Evolutionary conservation across 2,888 invertebrate genomes (phyloP).

Genomic region (Brassicogethes aeneus): DNA sequence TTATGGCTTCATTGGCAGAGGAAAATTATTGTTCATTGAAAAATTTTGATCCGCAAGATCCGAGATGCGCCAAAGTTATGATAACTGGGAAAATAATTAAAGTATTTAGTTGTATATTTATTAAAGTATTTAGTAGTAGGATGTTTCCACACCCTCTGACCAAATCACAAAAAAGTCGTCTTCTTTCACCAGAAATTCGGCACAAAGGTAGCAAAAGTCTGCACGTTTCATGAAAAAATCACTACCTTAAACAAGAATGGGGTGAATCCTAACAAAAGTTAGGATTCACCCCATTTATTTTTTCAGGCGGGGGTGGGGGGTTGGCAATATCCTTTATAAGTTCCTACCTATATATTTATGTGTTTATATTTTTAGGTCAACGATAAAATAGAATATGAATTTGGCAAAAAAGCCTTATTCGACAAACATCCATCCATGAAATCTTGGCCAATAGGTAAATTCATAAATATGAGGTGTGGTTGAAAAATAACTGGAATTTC

Average conservation of each 20-base stretch:
- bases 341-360: background rate
- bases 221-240: no score
- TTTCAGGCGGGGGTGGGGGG: no score
- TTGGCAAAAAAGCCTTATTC: conserved; percentile 47
- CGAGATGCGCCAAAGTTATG: conserved; percentile 64
- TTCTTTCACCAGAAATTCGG: conserved; percentile 1
- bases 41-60: conserved; percentile 64
- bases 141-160: no score
- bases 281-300: no score
- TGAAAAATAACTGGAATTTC: no score
- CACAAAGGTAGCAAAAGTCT: no score
- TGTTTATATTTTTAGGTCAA: no score
- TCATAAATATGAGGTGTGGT: no score
- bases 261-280: no score
- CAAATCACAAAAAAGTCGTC: conserved; percentile 1
- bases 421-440: conserved; percentile 63
- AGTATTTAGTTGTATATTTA: conserved; percentile 45
- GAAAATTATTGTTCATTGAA: conserved; percentile 54
- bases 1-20: conserved; percentile 63
- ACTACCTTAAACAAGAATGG: no score
- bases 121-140: no score
- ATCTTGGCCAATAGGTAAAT: conserved; percentile 56
- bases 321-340: no score
- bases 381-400: conserved; percentile 27
- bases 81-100: conserved; percentile 57